Evolutionary conservation across 2,888 invertebrate species (phyloP).

Genomic region (Andrena hattorfiana): DNA sequence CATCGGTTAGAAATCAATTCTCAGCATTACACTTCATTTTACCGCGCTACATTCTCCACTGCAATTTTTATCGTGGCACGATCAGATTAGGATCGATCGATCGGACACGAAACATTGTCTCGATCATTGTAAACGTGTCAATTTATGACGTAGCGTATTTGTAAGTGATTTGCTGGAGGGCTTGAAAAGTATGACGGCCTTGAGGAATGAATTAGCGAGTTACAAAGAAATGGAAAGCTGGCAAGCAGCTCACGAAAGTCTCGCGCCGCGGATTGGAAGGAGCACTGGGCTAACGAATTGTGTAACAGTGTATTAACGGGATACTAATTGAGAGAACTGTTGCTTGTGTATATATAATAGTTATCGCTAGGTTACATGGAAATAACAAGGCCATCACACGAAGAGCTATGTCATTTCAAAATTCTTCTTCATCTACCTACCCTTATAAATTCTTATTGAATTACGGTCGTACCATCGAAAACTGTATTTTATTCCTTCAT

Average conservation of each 20-base stretch:
- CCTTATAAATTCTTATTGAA: too few species aligned
- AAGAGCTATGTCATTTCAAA: background rate
- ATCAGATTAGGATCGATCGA: background rate
- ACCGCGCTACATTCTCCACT: background rate
- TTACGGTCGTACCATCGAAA: too few species aligned
- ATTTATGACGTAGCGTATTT: background rate
- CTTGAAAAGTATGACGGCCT: slow-evolving; percentile 64
- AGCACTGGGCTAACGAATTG: slow-evolving; percentile 73
- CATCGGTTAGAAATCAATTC: too few species aligned
- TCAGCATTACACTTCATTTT: background rate
- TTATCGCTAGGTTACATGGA: slow-evolving; percentile 60
- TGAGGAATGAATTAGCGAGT: slow-evolving; percentile 62
- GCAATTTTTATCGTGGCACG: background rate
- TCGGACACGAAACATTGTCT: background rate
- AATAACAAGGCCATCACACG: slow-evolving; percentile 62
- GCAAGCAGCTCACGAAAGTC: slow-evolving; percentile 56
- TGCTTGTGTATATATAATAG: slow-evolving; percentile 71
- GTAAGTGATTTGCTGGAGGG: slow-evolving; percentile 25
- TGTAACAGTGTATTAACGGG: slow-evolving; percentile 74
- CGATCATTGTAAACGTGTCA: slow-evolving; percentile 12
- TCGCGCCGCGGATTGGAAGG: slow-evolving; percentile 23
- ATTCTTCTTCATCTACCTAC: background rate
- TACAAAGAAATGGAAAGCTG: slow-evolving; percentile 68
- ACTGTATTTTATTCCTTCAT: too few species aligned
- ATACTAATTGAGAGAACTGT: slow-evolving; percentile 73